These are phyloP conservation scores for Cottoperca gobio DNA, from an alignment of 2,797 vertebrate species.

Conservation along the genomic window DNA sequence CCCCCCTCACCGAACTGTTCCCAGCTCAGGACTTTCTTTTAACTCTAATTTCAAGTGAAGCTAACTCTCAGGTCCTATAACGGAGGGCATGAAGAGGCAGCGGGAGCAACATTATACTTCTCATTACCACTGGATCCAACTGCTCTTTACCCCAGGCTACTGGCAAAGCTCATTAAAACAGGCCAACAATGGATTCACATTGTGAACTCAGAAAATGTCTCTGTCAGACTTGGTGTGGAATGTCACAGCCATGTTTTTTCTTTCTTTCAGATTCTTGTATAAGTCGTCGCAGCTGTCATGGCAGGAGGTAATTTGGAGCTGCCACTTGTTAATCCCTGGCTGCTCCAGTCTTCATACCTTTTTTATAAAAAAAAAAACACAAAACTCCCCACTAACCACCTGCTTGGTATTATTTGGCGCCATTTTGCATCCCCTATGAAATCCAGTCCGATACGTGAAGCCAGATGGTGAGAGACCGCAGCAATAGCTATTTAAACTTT, in stretches of 20 bases:
- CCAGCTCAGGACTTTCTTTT: conserved; percentile 17
- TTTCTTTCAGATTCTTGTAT: conserved; percentile 13
- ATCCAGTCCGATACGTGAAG: conserved; percentile 6
- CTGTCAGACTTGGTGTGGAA: conserved; percentile 32
- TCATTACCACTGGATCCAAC: conserved; percentile 64
- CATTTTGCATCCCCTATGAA: conserved; percentile 8
- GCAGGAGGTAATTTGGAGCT: conserved; percentile 12
- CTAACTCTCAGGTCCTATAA: conserved; percentile 33
- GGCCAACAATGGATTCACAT: conserved; percentile 58
- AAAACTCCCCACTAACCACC: not conserved
- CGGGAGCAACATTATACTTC: conserved; percentile 48
- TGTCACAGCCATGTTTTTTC: conserved; percentile 12
- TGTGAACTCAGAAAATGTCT: conserved; percentile 32
- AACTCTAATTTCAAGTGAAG: conserved; percentile 44
- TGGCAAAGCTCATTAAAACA: conserved; percentile 72
- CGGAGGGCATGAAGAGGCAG: conserved; percentile 42
- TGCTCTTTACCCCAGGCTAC: conserved; percentile 58
- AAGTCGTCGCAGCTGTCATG: conserved; percentile 10
- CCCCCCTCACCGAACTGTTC: conserved; percentile 10
- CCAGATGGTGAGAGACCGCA: not conserved
- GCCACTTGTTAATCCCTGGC: not conserved
- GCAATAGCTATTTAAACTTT: no score
- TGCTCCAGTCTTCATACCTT: not conserved
- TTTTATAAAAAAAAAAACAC: not conserved
- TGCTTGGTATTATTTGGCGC: not conserved